These are phyloP conservation scores for Oreochromis aureus DNA, from an alignment of 2,113 vertebrate species.

Conservation along the genomic window DNA sequence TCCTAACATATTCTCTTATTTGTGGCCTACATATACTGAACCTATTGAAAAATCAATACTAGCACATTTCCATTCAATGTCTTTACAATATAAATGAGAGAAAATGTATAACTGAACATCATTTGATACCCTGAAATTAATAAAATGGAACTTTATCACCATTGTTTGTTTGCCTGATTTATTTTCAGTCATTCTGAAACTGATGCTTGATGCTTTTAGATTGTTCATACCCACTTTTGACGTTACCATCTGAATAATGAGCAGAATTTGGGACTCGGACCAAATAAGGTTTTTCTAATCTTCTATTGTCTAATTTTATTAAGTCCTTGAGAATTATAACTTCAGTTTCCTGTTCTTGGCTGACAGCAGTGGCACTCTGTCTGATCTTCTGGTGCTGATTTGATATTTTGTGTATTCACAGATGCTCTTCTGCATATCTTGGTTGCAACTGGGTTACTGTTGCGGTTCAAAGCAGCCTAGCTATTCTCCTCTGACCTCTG, in stretches of 20 bases:
- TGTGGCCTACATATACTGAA: constrained; percentile 6
- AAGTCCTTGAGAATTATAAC: not conserved
- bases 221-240: not conserved
- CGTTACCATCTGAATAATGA: not conserved
- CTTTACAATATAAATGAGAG: constrained; percentile 14
- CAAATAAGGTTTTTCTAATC: not conserved
- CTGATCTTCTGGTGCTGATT: not conserved
- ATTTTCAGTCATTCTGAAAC: not conserved
- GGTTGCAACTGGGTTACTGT: not conserved
- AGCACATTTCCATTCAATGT: not conserved
- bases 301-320: not conserved
- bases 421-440: not conserved
- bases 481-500: not conserved
- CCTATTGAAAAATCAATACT: constrained; percentile 9
- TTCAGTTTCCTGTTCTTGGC: not conserved
- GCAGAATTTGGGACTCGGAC: not conserved
- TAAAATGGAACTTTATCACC: constrained; percentile 24
- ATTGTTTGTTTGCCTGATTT: not conserved
- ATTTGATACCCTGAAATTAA: constrained; percentile 33
- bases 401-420: not conserved
- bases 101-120: not conserved
- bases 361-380: not conserved
- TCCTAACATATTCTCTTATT: not conserved
- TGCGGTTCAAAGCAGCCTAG: not conserved
- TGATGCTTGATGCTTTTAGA: not conserved